Percentiles rank a stretch among this genome's conserved stretches.
Evolutionary conservation across 2,888 invertebrate species (phyloP).

Genomic region (Galerucella nymphaeae): DNA sequence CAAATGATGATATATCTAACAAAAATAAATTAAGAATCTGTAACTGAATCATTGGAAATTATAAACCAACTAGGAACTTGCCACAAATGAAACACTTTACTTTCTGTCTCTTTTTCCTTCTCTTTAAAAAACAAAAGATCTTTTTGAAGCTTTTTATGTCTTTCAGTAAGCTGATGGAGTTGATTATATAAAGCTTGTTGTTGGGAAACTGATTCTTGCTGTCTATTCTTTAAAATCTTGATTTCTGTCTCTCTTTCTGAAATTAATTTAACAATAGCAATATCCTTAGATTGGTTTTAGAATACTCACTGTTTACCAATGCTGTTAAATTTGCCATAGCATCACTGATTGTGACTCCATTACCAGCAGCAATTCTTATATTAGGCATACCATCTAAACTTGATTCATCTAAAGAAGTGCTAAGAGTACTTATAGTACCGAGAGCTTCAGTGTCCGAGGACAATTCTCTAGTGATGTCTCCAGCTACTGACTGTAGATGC

Average conservation of each 20-base stretch:
- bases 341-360: conserved; percentile 55
- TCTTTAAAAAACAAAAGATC: conserved; percentile 57
- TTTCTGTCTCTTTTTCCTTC: conserved; percentile 59
- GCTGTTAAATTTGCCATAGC: conserved; percentile 60
- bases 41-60: conserved; percentile 53
- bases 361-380: conserved; percentile 32
- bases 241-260: conserved; percentile 64
- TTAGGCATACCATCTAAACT: conserved; percentile 61
- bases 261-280: conserved; percentile 31
- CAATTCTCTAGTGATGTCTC: conserved; percentile 62
- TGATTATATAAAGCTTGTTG: conserved; percentile 59
- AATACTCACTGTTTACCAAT: conserved; percentile 59
- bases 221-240: conserved; percentile 56
- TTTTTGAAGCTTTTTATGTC: conserved; percentile 58
- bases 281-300: conserved; percentile 4
- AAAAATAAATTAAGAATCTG: conserved; percentile 42
- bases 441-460: conserved; percentile 52
- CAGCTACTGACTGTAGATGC: conserved; percentile 66
- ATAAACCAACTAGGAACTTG: conserved; percentile 62
- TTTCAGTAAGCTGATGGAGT: conserved; percentile 57
- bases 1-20: too few relatives aligned
- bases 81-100: conserved; percentile 60
- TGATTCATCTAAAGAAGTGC: conserved; percentile 63
- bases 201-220: conserved; percentile 57
- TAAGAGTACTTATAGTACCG: conserved; percentile 46